Evolutionary conservation across 1,140 invertebrate genomes (phyloP).

Genomic region (Cyrtorhinus lividipennis): DNA sequence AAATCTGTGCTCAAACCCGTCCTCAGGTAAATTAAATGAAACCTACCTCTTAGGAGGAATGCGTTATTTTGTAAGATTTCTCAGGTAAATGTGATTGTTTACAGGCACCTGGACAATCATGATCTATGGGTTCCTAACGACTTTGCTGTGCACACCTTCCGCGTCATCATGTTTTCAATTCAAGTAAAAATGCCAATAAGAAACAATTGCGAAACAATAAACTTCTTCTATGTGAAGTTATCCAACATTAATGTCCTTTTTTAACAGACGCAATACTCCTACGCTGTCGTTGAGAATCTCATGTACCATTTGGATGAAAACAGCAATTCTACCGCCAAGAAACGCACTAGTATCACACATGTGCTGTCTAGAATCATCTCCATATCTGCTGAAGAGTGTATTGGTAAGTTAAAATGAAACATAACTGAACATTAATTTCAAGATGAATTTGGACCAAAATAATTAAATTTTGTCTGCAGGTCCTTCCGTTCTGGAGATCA

Average conservation of each 20-base stretch:
- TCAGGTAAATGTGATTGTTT: too few relatives aligned
- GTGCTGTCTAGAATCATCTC: conserved; percentile 92
- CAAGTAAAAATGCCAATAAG: too few relatives aligned
- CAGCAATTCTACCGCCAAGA: conserved; percentile 57
- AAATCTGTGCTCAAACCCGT: conserved; percentile 75
- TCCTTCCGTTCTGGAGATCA: conserved; percentile 95
- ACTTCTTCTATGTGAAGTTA: too few relatives aligned
- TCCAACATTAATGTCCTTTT: too few relatives aligned
- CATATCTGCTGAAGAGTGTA: conserved; percentile 89
- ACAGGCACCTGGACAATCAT: conserved; percentile 86
- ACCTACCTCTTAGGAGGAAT: conserved; percentile 30
- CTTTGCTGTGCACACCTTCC: conserved; percentile 90
- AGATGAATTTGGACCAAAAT: too few relatives aligned
- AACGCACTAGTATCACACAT: conserved; percentile 83
- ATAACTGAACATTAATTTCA: too few relatives aligned
- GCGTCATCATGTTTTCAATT: conserved; percentile 97
- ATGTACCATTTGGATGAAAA: conserved; percentile 85
- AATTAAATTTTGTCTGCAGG: background rate
- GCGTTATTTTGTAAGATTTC: too few relatives aligned
- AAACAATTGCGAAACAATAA: conserved; percentile 92
- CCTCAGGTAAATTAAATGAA: conserved; percentile 35
- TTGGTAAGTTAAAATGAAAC: too few relatives aligned
- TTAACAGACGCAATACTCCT: conserved; percentile 88
- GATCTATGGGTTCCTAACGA: conserved; percentile 89
- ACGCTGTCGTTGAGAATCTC: conserved; percentile 88